Conservation (phyloP, 2,113 vertebrate genomes). For the Carassius auratus region DNA sequence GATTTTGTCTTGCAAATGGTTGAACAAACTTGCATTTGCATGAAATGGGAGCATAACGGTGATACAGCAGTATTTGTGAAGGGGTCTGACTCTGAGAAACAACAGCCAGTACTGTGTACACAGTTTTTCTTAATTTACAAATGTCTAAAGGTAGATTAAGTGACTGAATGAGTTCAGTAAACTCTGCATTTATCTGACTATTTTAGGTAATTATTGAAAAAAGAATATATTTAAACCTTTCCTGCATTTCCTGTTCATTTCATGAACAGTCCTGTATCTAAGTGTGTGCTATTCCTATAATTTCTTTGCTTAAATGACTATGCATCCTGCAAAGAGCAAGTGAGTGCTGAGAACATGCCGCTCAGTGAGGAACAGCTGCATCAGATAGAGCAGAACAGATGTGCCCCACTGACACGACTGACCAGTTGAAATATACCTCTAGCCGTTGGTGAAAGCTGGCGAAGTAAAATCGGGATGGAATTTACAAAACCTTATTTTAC, state of each 20-base stretch:
- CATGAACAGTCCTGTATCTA: not conserved
- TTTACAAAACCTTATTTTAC: conserved; percentile 81
- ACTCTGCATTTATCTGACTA: not conserved
- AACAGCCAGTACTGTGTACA: not conserved
- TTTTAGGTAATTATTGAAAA: not conserved
- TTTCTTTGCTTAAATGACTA: not conserved
- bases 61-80: conserved; percentile 21
- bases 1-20: not conserved
- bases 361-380: conserved; percentile 78
- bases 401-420: conserved; percentile 72
- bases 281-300: not conserved
- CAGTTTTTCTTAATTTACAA: not conserved
- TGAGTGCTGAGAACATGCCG: not conserved
- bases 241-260: not conserved
- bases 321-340: not conserved
- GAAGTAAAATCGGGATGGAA: conserved; percentile 69
- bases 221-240: not conserved
- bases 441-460: conserved; percentile 80
- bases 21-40: conserved; percentile 38
- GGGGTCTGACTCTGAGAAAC: not conserved
- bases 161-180: not conserved
- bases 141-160: conserved; percentile 22
- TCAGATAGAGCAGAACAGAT: conserved; percentile 81
- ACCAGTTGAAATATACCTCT: conserved; percentile 70
- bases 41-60: not conserved